phyloP scores from a whole-genome alignment of 2,888 invertebrate species.

The Corbicula japonica region DNA sequence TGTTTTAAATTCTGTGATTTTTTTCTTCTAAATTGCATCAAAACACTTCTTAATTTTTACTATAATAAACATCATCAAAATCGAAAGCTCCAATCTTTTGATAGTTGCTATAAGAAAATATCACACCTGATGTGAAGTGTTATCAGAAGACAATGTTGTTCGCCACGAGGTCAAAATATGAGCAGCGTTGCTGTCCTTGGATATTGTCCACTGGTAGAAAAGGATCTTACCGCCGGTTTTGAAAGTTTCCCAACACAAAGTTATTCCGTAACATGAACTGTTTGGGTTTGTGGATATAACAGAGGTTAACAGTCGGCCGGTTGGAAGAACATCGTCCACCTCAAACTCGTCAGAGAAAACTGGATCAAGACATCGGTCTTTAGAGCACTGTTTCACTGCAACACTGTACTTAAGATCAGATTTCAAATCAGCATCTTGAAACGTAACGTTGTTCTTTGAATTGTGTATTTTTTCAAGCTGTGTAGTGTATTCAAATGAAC shows the following conservation, averaged over 20 bases:
- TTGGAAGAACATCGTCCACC: constrained; percentile 23
- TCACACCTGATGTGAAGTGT: background rate
- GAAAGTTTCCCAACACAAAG: constrained; percentile 6
- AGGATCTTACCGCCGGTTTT: background rate
- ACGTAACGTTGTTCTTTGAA: background rate
- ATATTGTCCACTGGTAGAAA: constrained; percentile 35
- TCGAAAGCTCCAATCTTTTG: too few species aligned
- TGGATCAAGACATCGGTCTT: constrained; percentile 5
- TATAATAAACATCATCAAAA: background rate
- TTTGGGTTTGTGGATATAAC: background rate
- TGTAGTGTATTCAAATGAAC: background rate
- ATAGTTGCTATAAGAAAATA: too few species aligned
- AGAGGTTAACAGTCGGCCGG: background rate
- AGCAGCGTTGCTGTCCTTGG: background rate
- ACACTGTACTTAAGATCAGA: background rate
- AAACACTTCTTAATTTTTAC: constrained; percentile 14
- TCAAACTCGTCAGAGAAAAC: constrained; percentile 9
- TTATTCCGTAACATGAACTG: background rate
- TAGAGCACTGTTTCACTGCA: background rate
- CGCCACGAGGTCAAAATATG: constrained; percentile 10
- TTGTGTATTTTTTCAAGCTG: background rate
- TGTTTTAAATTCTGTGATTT: too few species aligned
- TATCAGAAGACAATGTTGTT: background rate
- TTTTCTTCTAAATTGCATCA: too few species aligned
- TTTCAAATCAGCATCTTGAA: background rate